Base-by-base conservation (phyloP, 2,113 vertebrate genomes). In the Gyps fulvus region DNA sequence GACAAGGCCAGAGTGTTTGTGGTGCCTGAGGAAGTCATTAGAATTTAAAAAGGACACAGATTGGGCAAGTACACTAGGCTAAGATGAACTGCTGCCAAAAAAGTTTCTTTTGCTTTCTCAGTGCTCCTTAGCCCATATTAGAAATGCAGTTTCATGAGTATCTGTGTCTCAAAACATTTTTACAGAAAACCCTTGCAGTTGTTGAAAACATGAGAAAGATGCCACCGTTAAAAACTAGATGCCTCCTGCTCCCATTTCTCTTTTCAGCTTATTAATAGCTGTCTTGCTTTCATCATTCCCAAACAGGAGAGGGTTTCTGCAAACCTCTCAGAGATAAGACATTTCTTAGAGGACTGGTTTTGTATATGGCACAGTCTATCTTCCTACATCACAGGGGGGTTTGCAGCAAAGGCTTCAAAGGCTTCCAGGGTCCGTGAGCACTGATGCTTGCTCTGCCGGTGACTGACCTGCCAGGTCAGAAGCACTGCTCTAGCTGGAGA, bases 11-110 rank as follows among this genome's bases (percentile, higher is more conserved):
- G 93, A 96, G 94, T 96, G 91, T 95, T 96, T 96, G 93, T 84
- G 82, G 83, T 95, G 94, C 95, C 80, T 84, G 76, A 97, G 97
- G 96, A 97, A 97, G 96, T 95, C 55, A 97, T 97, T 96, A 97
- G 87, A 97, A 97, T 97, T 97, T 96, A 95, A 97, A 97, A 97
- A 72, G 70, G 84, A 97, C 58, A 59, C 17, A 85, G 74, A 96
- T 76, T 82, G 40, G 74, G 83, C 74, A 79, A 95, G 91, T 42
- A 85, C 76, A 90, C 49, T 19, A 83, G 34, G 63, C 78, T 89
- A 89, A 93, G 65, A 95, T 57, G 72, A 96, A 69, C n/a, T 59
- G 61, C 90, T 95, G 90, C 94, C 94, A 96, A 67, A 88, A 93
- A 92, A 87, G 70, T 95, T 94, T 82, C 72, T 73, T 89, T 36